Evolutionary conservation across 2,888 invertebrate species (phyloP).

Genomic region (Copidosoma aretas): DNA sequence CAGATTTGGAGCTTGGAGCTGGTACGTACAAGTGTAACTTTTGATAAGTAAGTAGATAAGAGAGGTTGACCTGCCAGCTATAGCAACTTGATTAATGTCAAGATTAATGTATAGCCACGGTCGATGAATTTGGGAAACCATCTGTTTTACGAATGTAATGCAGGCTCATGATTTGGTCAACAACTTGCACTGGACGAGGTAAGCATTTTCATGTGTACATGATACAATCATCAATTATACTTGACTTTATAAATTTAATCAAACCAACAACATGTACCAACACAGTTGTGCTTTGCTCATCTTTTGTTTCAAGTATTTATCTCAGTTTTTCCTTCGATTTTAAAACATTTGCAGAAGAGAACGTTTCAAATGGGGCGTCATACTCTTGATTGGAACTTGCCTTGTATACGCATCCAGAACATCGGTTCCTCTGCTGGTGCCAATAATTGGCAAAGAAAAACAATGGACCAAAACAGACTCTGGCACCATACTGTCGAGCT

Average conservation of each 20-base stretch:
- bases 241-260: not conserved
- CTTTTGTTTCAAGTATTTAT: not conserved
- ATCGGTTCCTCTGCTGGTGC: constrained; percentile 71
- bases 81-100: too few species aligned
- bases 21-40: too few species aligned
- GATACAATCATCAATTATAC: not conserved
- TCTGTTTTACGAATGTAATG: constrained; percentile 35
- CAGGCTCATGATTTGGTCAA: constrained; percentile 31
- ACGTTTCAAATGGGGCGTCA: constrained; percentile 68
- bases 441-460: constrained; percentile 69
- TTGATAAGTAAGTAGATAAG: too few species aligned
- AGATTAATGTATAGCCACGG: not conserved
- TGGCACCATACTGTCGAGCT: constrained; percentile 74
- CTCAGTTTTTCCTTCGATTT: not conserved
- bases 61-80: too few species aligned
- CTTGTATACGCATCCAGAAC: constrained; percentile 73
- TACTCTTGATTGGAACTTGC: constrained; percentile 70
- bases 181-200: constrained; percentile 38
- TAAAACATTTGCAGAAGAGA: constrained; percentile 61
- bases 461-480: constrained; percentile 74
- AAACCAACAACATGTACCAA: too few species aligned
- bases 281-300: not conserved
- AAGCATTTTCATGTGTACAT: not conserved
- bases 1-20: too few species aligned
- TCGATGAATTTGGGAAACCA: constrained; percentile 18